These are phyloP conservation scores for Chorisops tibialis DNA, from an alignment of 2,888 invertebrate genomes.

Conservation along the genomic window DNA sequence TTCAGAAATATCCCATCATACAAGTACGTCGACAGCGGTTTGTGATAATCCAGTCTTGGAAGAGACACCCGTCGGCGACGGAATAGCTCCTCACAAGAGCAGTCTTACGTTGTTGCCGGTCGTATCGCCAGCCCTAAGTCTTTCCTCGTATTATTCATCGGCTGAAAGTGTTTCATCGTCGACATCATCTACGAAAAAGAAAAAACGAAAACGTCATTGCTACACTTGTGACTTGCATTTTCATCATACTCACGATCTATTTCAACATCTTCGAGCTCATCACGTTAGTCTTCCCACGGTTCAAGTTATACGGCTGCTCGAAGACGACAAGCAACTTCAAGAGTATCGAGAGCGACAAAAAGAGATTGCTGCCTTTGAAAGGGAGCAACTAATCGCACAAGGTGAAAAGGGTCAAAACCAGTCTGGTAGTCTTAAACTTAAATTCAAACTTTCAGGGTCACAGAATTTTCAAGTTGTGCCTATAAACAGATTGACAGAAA, in stretches of 20 bases:
- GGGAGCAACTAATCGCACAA: not conserved
- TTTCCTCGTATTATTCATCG: constrained; percentile 37
- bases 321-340: constrained; percentile 33
- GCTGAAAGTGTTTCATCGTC: constrained; percentile 35
- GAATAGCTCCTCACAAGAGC: constrained; percentile 3
- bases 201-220: constrained; percentile 36
- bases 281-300: constrained; percentile 35
- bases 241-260: constrained; percentile 35
- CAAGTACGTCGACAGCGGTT: no score
- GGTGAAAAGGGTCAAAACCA: not conserved
- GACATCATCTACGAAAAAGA: constrained; percentile 33
- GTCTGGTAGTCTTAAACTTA: constrained; percentile 36
- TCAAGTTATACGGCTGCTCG: constrained; percentile 33
- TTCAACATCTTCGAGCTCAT: constrained; percentile 35
- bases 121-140: constrained; percentile 30
- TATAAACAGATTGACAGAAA: constrained; percentile 17
- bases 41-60: not conserved
- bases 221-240: constrained; percentile 36
- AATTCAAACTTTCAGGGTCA: constrained; percentile 36
- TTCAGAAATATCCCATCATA: no score
- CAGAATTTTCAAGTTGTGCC: constrained; percentile 38
- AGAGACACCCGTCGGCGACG: not conserved
- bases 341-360: constrained; percentile 29
- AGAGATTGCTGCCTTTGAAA: not conserved
- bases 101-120: constrained; percentile 23